Evolutionary conservation across 2,888 invertebrate species (phyloP).

Genomic region (Heliothis peltigera): DNA sequence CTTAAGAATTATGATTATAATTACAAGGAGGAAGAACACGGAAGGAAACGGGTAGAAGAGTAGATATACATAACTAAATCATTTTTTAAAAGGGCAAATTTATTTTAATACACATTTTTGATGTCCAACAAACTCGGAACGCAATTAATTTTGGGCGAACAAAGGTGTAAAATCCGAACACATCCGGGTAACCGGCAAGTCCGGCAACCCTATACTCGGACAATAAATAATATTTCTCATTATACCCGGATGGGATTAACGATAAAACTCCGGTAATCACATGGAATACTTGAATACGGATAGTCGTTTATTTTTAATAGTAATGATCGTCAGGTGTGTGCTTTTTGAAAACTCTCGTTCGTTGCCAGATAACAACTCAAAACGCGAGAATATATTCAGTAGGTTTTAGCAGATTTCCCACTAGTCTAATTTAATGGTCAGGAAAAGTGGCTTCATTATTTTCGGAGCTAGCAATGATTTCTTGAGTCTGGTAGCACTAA

Average conservation of each 20-base stretch:
- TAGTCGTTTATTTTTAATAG: constrained; percentile 55
- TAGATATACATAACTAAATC: constrained; percentile 11
- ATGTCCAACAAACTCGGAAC: constrained; percentile 18
- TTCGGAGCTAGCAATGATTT: neutral
- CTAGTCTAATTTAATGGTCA: neutral
- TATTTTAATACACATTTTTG: neutral
- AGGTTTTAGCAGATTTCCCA: neutral
- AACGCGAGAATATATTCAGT: neutral
- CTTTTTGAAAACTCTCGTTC: neutral
- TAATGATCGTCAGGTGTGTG: constrained; percentile 23
- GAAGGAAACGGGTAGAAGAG: neutral
- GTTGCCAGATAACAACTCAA: neutral
- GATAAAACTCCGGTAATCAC: constrained; percentile 70
- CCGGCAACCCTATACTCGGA: constrained; percentile 50
- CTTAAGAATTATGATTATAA: too few relatives aligned
- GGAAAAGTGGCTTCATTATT: neutral
- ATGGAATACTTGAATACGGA: constrained; percentile 58
- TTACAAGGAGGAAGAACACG: too few relatives aligned
- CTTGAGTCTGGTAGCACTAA: neutral
- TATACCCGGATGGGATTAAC: constrained; percentile 72
- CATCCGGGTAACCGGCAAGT: constrained; percentile 31
- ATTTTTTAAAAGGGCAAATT: constrained; percentile 16
- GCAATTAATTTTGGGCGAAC: constrained; percentile 29
- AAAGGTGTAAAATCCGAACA: constrained; percentile 32
- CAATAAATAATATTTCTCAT: constrained; percentile 87